A percentile compares a stretch with the other conserved stretches of the same genome.
Conservation (phyloP, 2,797 vertebrate genomes). For the Xyrichtys novacula region DNA sequence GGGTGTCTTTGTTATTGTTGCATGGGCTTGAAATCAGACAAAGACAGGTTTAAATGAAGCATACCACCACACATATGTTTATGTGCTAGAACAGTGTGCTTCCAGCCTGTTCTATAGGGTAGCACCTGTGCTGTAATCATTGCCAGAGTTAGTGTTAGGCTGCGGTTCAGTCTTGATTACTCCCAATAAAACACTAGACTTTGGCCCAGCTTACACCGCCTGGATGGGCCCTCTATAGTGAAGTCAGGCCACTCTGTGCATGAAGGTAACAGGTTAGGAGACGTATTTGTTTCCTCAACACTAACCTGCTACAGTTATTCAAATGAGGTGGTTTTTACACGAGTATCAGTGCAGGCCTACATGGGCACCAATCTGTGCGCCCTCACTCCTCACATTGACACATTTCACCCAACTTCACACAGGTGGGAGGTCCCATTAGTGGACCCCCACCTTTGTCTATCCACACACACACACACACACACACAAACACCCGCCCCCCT, state of each 20-base stretch:
- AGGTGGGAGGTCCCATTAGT: conserved; percentile 54
- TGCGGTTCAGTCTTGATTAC: conserved; percentile 42
- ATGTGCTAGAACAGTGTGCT: not conserved
- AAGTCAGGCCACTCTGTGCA: not conserved
- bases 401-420: conserved; percentile 45
- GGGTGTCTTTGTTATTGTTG: not conserved
- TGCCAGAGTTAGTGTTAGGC: conserved; percentile 47
- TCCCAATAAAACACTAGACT: conserved; percentile 73
- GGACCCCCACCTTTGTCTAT: not conserved
- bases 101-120: not conserved
- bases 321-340: conserved; percentile 59
- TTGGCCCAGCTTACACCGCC: conserved; percentile 60
- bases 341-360: conserved; percentile 20
- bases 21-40: not conserved
- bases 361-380: conserved; percentile 62
- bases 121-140: conserved; percentile 54
- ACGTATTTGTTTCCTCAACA: conserved; percentile 51
- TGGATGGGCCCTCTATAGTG: conserved; percentile 13
- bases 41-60: not conserved
- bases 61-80: not conserved
- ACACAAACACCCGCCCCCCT: not conserved
- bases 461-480: no score
- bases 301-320: conserved; percentile 65
- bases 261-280: not conserved
- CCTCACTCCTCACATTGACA: conserved; percentile 33